phyloP scores from a whole-genome alignment of 2,113 vertebrate genomes.

The Coreoperca whiteheadi region DNA sequence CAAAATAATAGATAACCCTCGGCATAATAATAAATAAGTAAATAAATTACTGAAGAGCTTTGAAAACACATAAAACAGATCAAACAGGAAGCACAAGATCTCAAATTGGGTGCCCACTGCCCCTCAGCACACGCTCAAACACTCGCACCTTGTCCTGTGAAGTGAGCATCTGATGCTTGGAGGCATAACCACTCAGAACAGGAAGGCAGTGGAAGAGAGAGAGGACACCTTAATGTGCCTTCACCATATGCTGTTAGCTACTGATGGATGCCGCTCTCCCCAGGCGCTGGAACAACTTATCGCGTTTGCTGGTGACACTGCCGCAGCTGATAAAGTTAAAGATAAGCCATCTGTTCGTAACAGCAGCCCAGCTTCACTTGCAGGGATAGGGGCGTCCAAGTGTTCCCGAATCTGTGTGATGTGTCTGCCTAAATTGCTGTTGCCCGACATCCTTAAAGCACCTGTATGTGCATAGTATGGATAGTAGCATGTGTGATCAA shows the following conservation, averaged over 20 bases:
- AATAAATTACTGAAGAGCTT: conserved; percentile 35
- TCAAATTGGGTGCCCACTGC: conserved; percentile 45
- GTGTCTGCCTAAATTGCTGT: conserved; percentile 21
- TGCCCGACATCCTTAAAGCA: conserved; percentile 11
- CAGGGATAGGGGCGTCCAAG: conserved; percentile 29
- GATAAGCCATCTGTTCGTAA: conserved; percentile 78
- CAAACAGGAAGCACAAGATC: conserved; percentile 36
- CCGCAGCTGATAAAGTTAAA: conserved; percentile 76
- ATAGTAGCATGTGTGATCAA: conserved; percentile 22
- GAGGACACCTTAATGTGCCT: conserved; percentile 68
- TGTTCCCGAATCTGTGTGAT: not conserved
- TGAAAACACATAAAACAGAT: conserved; percentile 51
- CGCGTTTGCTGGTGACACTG: conserved; percentile 57
- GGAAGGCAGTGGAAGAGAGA: conserved; percentile 45
- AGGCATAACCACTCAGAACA: conserved; percentile 47
- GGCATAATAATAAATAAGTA: conserved; percentile 28
- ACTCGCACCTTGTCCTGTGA: conserved; percentile 59
- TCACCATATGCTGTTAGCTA: conserved; percentile 74
- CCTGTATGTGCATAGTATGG: conserved; percentile 13
- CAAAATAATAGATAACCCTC: not conserved
- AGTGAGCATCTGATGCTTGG: conserved; percentile 73
- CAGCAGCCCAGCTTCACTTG: conserved; percentile 46
- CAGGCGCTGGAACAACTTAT: conserved; percentile 61
- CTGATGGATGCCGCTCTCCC: conserved; percentile 69
- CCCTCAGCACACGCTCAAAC: conserved; percentile 15